phyloP scores from a whole-genome alignment of 2,888 invertebrate species.

The Digitonthophagus gazella region DNA sequence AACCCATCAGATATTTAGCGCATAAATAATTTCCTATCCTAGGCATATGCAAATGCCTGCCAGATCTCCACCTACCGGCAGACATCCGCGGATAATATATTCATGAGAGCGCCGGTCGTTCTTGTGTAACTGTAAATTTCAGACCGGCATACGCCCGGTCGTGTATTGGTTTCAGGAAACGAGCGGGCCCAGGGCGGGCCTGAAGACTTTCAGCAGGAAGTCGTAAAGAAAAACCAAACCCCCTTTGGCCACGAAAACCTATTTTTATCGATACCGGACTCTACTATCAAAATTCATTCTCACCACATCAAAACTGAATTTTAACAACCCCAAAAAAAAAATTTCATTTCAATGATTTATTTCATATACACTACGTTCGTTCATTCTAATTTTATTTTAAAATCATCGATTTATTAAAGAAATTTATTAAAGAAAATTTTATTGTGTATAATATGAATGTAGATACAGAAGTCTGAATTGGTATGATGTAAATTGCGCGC shows the following conservation, averaged over 20 bases:
- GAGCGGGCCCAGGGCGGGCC: constrained; percentile 2
- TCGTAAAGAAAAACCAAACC: constrained; percentile 7
- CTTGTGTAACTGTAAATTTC: constrained; percentile 19
- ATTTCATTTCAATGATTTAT: neutral
- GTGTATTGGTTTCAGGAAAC: constrained; percentile 16
- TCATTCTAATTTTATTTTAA: too few relatives aligned
- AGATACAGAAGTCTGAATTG: neutral
- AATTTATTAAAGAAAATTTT: neutral
- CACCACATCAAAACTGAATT: neutral
- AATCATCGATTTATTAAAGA: neutral
- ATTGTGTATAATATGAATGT: neutral
- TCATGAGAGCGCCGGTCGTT: constrained; percentile 9
- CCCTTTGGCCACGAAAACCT: neutral
- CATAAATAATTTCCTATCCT: constrained; percentile 24
- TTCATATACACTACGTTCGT: too few relatives aligned
- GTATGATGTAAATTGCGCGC: constrained; percentile 28
- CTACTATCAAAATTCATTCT: neutral
- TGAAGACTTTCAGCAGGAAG: constrained; percentile 2
- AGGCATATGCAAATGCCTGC: constrained; percentile 13
- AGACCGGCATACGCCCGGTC: constrained; percentile 2
- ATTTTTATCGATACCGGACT: neutral
- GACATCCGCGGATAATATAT: constrained; percentile 13
- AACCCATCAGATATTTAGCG: constrained; percentile 24
- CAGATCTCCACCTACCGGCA: constrained; percentile 12
- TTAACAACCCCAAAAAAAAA: neutral